Evolutionary conservation across 2,113 vertebrate species (phyloP).

Genomic region (Prolemur simus): DNA sequence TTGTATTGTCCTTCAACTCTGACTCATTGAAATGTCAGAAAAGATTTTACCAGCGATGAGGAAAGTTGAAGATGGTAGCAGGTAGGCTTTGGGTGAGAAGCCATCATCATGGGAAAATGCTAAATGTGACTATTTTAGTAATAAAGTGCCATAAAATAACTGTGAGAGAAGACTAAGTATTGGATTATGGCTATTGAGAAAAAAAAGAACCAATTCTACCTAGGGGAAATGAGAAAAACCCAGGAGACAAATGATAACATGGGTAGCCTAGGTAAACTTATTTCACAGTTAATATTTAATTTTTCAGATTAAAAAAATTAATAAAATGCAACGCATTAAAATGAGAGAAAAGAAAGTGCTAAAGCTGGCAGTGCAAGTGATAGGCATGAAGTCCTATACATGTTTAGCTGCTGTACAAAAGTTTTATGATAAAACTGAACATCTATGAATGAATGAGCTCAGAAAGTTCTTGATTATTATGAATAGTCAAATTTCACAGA

Average conservation of each 20-base stretch:
- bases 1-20: background rate
- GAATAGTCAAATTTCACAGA: background rate
- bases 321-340: background rate
- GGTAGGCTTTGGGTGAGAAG: background rate
- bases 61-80: background rate
- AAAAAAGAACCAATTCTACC: background rate
- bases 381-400: rapidly evolving
- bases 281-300: background rate
- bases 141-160: background rate
- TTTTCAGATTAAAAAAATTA: background rate
- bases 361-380: background rate
- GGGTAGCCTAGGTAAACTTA: background rate
- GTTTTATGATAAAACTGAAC: background rate
- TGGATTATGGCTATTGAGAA: background rate
- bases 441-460: background rate
- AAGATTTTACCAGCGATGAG: background rate
- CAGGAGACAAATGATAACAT: background rate
- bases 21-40: background rate
- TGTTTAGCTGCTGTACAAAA: background rate
- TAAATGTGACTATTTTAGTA: background rate
- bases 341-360: no score
- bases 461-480: background rate
- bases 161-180: background rate
- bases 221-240: background rate
- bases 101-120: background rate